phyloP scores from a whole-genome alignment of 2,113 vertebrate genomes.

The Antigone vipio region DNA sequence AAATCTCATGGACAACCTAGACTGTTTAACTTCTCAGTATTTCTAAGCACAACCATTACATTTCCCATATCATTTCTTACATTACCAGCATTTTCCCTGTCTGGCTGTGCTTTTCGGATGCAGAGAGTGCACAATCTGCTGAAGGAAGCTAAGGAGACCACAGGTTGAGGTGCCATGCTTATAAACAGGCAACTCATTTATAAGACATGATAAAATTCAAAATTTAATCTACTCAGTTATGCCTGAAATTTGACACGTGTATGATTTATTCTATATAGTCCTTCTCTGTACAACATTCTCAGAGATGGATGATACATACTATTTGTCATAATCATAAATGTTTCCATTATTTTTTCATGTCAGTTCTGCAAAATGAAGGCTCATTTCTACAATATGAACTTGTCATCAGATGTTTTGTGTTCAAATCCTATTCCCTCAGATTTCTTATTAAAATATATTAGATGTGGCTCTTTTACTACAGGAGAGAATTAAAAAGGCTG shows the following conservation, averaged over 20 bases:
- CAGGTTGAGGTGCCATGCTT: background rate
- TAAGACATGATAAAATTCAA: background rate
- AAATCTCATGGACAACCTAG: background rate
- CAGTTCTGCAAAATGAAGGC: background rate
- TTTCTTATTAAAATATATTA: background rate
- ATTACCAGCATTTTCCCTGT: background rate
- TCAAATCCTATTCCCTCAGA: background rate
- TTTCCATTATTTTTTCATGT: background rate
- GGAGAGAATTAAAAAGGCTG: background rate
- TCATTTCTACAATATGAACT: background rate
- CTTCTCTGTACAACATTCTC: background rate
- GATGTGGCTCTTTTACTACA: background rate
- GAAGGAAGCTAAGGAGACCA: background rate
- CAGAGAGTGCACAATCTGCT: background rate
- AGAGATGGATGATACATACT: background rate
- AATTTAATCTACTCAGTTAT: background rate
- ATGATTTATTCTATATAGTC: background rate
- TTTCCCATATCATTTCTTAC: background rate
- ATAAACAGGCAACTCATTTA: background rate
- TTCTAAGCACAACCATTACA: background rate
- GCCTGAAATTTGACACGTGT: background rate
- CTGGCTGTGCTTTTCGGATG: background rate
- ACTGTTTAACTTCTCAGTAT: background rate
- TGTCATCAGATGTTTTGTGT: constrained; percentile 8
- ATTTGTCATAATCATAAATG: constrained; percentile 17